A percentile compares a stretch with the other conserved stretches of the same genome.
phyloP scores from a whole-genome alignment of 2,888 invertebrate genomes.

The Lasioglossum leucozonium region DNA sequence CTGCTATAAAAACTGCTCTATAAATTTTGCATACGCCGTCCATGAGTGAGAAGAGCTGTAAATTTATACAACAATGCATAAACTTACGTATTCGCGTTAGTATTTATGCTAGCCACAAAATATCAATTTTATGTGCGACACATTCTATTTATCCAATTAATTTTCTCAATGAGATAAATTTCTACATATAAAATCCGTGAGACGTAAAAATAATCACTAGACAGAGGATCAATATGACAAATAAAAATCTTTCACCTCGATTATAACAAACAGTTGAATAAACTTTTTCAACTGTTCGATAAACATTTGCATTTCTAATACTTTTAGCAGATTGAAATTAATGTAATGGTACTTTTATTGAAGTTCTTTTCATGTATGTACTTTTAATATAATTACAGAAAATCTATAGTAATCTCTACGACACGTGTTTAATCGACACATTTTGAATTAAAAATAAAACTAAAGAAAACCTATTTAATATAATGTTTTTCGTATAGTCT shows the following conservation, averaged over 20 bases:
- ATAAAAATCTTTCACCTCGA: neutral
- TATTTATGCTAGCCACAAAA: neutral
- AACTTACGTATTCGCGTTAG: neutral
- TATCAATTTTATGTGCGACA: neutral
- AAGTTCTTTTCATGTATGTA: no score
- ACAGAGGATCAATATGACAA: neutral
- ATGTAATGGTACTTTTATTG: no score
- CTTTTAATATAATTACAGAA: no score
- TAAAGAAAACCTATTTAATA: neutral
- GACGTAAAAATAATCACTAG: neutral
- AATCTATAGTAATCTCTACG: no score
- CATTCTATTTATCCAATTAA: neutral
- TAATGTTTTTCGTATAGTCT: neutral
- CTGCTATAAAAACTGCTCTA: neutral
- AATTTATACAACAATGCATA: neutral
- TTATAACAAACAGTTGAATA: neutral
- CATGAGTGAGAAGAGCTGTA: neutral
- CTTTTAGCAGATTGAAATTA: no score
- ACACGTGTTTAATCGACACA: neutral
- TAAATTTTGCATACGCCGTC: neutral
- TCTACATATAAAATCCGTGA: no score
- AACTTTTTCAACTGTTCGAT: no score
- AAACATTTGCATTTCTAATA: no score
- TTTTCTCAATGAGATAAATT: neutral
- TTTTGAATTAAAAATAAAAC: neutral